Evolutionary conservation across 2,797 vertebrate species (phyloP).

Genomic region (Pangasius macronema): DNA sequence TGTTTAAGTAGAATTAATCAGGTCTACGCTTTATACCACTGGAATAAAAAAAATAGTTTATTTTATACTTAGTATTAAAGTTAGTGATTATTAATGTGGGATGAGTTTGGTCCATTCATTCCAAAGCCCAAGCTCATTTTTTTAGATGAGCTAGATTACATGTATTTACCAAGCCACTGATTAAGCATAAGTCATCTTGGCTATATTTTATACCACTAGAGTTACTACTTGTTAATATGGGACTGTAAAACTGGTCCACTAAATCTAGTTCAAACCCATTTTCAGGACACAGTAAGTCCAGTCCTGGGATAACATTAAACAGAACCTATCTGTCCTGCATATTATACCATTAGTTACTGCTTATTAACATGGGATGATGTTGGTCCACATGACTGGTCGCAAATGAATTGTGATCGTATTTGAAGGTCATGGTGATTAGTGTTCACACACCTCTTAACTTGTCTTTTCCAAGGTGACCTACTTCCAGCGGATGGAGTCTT

Average conservation of each 20-base stretch:
- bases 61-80: not conserved
- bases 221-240: not conserved
- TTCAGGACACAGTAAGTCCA: not conserved
- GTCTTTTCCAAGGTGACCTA: conserved; percentile 82
- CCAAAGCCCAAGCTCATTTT: not conserved
- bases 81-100: not conserved
- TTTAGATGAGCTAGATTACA: not conserved
- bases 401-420: not conserved
- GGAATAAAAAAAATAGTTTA: no score
- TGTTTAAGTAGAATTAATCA: not conserved
- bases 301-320: not conserved
- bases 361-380: not conserved
- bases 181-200: not conserved
- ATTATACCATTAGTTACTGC: not conserved
- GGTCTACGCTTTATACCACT: not conserved
- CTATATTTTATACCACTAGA: not conserved
- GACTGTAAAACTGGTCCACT: not conserved
- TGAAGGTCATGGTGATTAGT: not conserved
- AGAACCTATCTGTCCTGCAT: not conserved
- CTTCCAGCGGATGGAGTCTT: conserved; percentile 92
- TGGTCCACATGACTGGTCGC: not conserved
- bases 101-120: not conserved
- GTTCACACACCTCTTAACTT: not conserved
- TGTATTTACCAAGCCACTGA: not conserved
- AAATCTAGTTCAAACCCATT: not conserved